phyloP scores from a whole-genome alignment of 1,140 invertebrate genomes.

The Thaumetopoea pityocampa region DNA sequence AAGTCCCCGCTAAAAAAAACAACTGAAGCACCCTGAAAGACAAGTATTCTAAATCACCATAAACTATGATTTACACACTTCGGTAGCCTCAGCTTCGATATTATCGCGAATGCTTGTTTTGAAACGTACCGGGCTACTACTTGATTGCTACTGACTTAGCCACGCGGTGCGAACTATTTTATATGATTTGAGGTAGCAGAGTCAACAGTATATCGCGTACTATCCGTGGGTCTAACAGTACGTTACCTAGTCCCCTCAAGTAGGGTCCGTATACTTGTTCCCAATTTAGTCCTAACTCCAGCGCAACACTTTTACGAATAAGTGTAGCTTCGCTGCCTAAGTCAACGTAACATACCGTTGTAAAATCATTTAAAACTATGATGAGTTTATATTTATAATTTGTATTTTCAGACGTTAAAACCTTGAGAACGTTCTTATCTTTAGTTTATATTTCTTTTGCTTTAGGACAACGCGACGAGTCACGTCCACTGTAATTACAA shows the following conservation, averaged over 20 bases:
- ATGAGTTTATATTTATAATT: conserved; percentile 24
- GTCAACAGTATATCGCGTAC: too few relatives aligned
- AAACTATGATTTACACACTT: too few relatives aligned
- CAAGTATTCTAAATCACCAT: too few relatives aligned
- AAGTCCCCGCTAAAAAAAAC: conserved; percentile 15
- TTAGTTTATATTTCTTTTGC: too few relatives aligned
- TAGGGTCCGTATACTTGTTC: not conserved
- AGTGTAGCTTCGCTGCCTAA: conserved; percentile 26
- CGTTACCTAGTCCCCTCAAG: conserved; percentile 1
- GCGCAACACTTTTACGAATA: conserved; percentile 14
- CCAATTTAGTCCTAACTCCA: conserved; percentile 6
- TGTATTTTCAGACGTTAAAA: conserved; percentile 1
- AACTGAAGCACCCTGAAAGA: too few relatives aligned
- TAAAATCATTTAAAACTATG: conserved; percentile 15
- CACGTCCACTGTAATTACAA: conserved; percentile 24
- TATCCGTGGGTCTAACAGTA: not conserved
- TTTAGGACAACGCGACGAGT: conserved; percentile 13
- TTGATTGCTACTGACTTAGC: too few relatives aligned
- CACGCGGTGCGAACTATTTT: too few relatives aligned
- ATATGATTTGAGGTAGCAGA: too few relatives aligned
- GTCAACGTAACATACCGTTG: conserved; percentile 21
- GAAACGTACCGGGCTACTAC: too few relatives aligned
- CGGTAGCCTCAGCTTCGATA: too few relatives aligned
- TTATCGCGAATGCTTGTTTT: too few relatives aligned
- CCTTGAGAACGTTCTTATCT: too few relatives aligned